Conservation (phyloP, 2,113 vertebrate species). For the Podarcis cretensis region DNA sequence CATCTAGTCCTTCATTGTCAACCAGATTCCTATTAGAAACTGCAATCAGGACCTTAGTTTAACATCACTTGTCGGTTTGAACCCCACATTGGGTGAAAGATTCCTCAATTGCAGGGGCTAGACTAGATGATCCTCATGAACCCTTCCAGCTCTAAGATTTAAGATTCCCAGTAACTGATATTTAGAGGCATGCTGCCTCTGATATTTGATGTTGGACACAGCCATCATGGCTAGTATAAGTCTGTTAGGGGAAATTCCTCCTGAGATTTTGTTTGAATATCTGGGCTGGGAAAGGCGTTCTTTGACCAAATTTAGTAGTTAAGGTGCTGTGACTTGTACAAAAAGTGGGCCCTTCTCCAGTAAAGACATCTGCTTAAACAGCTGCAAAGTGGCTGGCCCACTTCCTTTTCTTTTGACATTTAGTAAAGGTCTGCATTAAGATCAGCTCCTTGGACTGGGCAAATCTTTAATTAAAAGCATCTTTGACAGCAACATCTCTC, state of each 20-base stretch:
- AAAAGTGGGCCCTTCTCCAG: constrained; percentile 40
- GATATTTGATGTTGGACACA: too few relatives aligned
- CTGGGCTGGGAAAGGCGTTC: neutral
- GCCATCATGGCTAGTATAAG: neutral
- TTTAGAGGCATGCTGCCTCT: too few relatives aligned
- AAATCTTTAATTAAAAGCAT: constrained; percentile 37
- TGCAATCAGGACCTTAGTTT: too few relatives aligned
- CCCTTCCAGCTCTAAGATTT: too few relatives aligned
- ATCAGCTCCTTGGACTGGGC: constrained; percentile 25
- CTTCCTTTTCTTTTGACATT: constrained; percentile 36
- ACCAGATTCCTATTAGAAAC: too few relatives aligned
- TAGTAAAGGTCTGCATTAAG: constrained; percentile 45
- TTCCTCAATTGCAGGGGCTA: too few relatives aligned
- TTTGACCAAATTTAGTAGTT: constrained; percentile 36
- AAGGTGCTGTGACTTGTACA: constrained; percentile 17
- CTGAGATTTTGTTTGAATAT: neutral
- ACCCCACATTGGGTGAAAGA: too few relatives aligned
- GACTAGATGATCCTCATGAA: too few relatives aligned
- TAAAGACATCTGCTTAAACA: constrained; percentile 44
- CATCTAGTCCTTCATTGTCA: too few relatives aligned
- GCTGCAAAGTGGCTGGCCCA: constrained; percentile 43
- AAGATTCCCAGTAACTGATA: too few relatives aligned
- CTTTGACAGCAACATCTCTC: constrained; percentile 27
- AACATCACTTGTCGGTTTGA: too few relatives aligned
- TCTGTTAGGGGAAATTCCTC: neutral